phyloP scores from a whole-genome alignment of 1,140 invertebrate genomes.

The Trachymyrmex cornetzi region DNA sequence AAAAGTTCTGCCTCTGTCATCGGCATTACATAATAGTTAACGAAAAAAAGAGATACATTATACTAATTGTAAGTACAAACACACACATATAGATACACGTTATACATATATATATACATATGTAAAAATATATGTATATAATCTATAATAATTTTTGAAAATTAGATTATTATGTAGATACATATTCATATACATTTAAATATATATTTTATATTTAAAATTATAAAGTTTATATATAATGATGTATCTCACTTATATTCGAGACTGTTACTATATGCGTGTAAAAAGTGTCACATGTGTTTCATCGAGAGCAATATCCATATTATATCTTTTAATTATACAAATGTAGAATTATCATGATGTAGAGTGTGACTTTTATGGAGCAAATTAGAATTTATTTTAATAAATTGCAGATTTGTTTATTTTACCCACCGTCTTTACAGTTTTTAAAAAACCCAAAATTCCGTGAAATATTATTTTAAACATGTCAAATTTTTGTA shows the following conservation, averaged over 20 bases:
- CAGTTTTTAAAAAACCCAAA: too few relatives aligned
- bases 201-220: background rate
- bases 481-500: background rate
- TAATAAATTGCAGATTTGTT: constrained; percentile 51
- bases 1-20: constrained; percentile 9
- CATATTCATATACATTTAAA: background rate
- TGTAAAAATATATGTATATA: too few relatives aligned
- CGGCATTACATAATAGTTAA: constrained; percentile 35
- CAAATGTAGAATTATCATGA: constrained; percentile 34
- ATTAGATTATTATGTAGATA: background rate
- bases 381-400: constrained; percentile 69
- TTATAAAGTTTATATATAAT: constrained; percentile 1
- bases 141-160: background rate
- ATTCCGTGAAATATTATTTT: background rate
- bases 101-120: too few relatives aligned
- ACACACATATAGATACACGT: background rate
- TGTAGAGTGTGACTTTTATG: constrained; percentile 67
- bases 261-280: constrained; percentile 23
- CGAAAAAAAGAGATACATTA: constrained; percentile 34
- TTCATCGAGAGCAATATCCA: constrained; percentile 56
- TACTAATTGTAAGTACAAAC: background rate
- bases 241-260: background rate
- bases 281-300: constrained; percentile 28
- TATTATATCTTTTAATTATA: constrained; percentile 46
- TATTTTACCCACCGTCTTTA: constrained; percentile 27